Conservation (phyloP, 2,113 vertebrate species). For the Macaca nemestrina region DNA sequence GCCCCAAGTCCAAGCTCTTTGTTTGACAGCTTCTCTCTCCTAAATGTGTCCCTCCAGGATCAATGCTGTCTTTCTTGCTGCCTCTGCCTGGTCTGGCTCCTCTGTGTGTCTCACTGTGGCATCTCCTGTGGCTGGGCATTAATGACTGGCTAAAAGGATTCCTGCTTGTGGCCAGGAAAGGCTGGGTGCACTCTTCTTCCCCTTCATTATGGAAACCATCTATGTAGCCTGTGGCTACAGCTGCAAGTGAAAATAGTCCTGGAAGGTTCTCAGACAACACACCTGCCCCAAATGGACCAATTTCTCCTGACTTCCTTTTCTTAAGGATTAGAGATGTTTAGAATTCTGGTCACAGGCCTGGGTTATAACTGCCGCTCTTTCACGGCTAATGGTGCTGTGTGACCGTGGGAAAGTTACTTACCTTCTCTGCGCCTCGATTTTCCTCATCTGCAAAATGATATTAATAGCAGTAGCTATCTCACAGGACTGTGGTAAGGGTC, state of each 20-base stretch:
- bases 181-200: background rate
- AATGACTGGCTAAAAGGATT: background rate
- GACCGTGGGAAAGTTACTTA: background rate
- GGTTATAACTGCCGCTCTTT: background rate
- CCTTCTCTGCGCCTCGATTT: background rate
- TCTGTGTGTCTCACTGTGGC: background rate
- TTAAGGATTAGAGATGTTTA: background rate
- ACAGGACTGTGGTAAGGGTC: background rate
- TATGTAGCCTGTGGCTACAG: background rate
- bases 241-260: background rate
- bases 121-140: background rate
- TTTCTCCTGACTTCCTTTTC: background rate
- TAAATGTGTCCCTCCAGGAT: background rate
- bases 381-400: background rate
- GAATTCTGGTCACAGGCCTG: background rate
- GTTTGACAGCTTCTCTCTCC: background rate
- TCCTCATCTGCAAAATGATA: background rate
- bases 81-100: background rate
- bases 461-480: background rate
- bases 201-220: background rate
- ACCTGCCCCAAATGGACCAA: background rate
- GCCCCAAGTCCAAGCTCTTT: background rate
- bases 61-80: fast-evolving
- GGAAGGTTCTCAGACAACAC: background rate
- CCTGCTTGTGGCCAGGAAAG: background rate